Base-by-base conservation (phyloP, 1,140 invertebrate species). In the Seison nebaliae region DNA sequence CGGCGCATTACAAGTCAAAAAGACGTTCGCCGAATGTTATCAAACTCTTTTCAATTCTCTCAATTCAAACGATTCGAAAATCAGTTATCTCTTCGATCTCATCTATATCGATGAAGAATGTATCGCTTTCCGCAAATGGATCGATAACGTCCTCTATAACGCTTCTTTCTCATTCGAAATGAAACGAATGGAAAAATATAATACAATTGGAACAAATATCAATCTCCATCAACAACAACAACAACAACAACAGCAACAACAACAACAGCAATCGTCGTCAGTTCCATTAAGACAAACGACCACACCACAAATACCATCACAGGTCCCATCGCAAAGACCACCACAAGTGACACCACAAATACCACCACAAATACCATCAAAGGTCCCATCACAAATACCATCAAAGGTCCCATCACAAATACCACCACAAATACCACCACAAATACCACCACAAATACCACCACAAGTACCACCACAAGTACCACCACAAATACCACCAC, bases 11-110 rank as follows among this genome's bases (percentile, higher is more conserved):
- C 71, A 80, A 56, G 83, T 93, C 16, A 83, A 80, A 59, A 69
- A 74, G 55, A 77, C 83, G 35, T 94, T 93, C 62, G 80, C 84
- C 58, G 83, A 78, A 65, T 83, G 83, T 38, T 93, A 78, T 56
- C 70, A 73, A 45, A 68, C 72, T 42, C 65, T 93, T 38, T 69
- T 70, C 45, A 71, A 76, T 57, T 76, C 74, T 35, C 71, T 80
- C 36, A 47, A 46, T 26, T 55, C 54, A 15, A 50, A 54, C 21
- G 49, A 54, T 45, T 18, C 36, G 5, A 43, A 47, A 36, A 21
- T 24, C 16, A 32, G 37, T 23, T 35, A 35, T 35, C 38, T 41
- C 5, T 31, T 22, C 17, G 16, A 32, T 3, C 34, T 41, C 20
- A 34, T 41, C 9, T 16, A 32, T n/a, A 35, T 41, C 8, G 35